Evolutionary conservation across 2,113 vertebrate genomes (phyloP).

Genomic region (Balaeniceps rex): DNA sequence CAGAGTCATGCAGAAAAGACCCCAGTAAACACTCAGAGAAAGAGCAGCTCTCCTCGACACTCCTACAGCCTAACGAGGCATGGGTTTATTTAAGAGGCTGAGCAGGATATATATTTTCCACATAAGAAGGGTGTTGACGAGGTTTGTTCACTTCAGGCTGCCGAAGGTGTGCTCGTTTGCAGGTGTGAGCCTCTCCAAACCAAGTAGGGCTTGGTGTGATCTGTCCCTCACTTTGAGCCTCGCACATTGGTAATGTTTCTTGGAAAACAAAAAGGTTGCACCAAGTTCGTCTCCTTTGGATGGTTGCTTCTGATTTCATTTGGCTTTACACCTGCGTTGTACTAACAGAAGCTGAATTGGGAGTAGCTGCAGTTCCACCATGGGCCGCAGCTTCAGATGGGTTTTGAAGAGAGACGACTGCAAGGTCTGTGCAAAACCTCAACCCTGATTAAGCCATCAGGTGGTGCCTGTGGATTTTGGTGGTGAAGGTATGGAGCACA

Average conservation of each 20-base stretch:
- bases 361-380: background rate
- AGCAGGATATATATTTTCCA: background rate
- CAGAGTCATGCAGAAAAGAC: background rate
- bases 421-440: background rate
- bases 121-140: background rate
- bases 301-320: background rate
- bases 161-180: background rate
- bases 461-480: background rate
- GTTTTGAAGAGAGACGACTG: background rate
- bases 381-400: background rate
- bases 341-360: background rate
- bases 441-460: background rate
- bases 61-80: background rate
- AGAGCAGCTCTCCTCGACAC: background rate
- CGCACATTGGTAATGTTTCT: background rate
- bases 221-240: background rate
- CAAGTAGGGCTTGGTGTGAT: background rate
- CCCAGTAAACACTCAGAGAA: background rate
- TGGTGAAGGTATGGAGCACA: background rate
- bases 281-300: background rate
- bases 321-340: fast-evolving
- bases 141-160: background rate
- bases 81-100: background rate
- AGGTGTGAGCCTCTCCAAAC: background rate
- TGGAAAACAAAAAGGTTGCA: background rate